phyloP scores from a whole-genome alignment of 2,888 invertebrate genomes.

The Pediacus dermestoides region DNA sequence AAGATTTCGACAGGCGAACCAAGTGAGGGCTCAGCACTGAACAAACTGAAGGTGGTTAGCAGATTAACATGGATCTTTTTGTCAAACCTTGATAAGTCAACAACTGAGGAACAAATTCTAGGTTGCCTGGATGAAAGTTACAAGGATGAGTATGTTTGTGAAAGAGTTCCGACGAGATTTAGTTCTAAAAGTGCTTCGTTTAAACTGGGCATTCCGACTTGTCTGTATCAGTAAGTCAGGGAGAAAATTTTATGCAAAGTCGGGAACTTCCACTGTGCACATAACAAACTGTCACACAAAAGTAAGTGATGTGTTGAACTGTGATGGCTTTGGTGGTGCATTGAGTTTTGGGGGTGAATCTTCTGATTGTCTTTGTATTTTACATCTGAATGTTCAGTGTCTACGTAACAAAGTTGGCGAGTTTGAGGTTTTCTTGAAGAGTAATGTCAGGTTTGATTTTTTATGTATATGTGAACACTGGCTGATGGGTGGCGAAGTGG shows the following conservation, averaged over 20 bases:
- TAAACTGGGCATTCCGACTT: not conserved
- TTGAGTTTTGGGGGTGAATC: too few relatives aligned
- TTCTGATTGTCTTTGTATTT: not conserved
- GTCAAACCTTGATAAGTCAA: slow-evolving; percentile 1
- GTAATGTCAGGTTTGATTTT: too few relatives aligned
- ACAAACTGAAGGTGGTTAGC: not conserved
- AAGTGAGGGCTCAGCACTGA: not conserved
- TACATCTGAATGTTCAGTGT: not conserved
- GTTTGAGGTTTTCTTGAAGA: too few relatives aligned
- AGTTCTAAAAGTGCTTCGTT: not conserved
- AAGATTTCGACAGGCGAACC: not conserved
- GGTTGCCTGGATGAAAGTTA: not conserved
- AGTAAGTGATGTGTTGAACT: too few relatives aligned
- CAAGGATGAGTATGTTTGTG: slow-evolving; percentile 2
- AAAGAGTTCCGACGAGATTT: not conserved
- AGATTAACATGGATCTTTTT: not conserved
- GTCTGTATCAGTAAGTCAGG: too few relatives aligned
- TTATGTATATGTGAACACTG: too few relatives aligned
- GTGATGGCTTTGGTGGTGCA: too few relatives aligned
- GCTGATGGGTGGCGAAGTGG: too few relatives aligned
- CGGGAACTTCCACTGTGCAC: too few relatives aligned
- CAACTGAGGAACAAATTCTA: not conserved
- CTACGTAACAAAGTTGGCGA: not conserved
- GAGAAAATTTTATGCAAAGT: too few relatives aligned
- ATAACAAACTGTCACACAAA: too few relatives aligned